Percentiles rank a stretch among this genome's conserved stretches.
Conservation (phyloP, 2,888 invertebrate genomes). For the Bhutanitis thaidina region DNA sequence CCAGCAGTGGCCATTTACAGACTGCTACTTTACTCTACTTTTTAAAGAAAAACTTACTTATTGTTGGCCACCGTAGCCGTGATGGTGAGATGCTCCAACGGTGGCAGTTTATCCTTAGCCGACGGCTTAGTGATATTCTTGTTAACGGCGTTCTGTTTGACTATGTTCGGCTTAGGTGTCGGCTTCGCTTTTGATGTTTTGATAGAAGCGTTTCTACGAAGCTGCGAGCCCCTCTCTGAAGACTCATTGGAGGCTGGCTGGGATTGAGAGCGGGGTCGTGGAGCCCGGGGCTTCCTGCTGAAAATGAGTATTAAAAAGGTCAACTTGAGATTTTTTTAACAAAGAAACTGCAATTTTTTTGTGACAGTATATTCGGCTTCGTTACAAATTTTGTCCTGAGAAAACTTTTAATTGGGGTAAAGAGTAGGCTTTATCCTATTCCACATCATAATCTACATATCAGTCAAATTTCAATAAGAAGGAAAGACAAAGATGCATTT, state of each 20-base stretch:
- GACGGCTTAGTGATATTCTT: constrained; percentile 25
- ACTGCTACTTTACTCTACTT: too few species aligned
- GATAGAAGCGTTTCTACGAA: constrained; percentile 54
- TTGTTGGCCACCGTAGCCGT: constrained; percentile 49
- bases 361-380: too few species aligned
- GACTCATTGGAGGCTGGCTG: constrained; percentile 62
- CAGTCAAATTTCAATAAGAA: too few species aligned
- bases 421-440: too few species aligned
- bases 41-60: constrained; percentile 57
- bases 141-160: constrained; percentile 26
- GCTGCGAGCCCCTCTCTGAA: constrained; percentile 38
- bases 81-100: constrained; percentile 63
- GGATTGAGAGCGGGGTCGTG: constrained; percentile 61
- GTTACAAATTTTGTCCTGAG: too few species aligned
- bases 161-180: constrained; percentile 26
- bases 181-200: constrained; percentile 42
- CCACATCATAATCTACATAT: too few species aligned
- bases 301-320: not conserved
- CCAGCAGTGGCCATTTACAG: too few species aligned
- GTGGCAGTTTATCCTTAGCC: constrained; percentile 48
- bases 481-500: too few species aligned
- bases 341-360: too few species aligned
- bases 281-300: constrained; percentile 41
- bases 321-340: too few species aligned
- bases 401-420: too few species aligned